Evolutionary conservation across 2,888 invertebrate genomes (phyloP).

Genomic region (Cryptosula pallasiana): DNA sequence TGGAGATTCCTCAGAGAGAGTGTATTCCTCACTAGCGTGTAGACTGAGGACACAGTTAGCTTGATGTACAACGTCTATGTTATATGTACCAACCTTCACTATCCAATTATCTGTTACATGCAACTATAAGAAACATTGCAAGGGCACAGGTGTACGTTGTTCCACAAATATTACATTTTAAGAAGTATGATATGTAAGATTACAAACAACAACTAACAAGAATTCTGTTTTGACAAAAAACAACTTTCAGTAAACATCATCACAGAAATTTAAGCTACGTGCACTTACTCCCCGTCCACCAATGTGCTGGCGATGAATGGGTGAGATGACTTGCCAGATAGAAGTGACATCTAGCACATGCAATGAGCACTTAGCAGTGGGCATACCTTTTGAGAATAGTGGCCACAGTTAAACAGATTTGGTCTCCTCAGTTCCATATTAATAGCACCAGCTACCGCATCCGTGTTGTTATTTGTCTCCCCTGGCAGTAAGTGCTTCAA

Average conservation of each 20-base stretch:
- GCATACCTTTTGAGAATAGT: slow-evolving; percentile 25
- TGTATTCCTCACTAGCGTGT: slow-evolving; percentile 60
- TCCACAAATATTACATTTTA: too few relatives aligned
- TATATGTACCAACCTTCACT: slow-evolving; percentile 72
- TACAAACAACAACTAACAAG: too few relatives aligned
- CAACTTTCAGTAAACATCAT: too few relatives aligned
- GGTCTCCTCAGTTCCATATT: slow-evolving; percentile 68
- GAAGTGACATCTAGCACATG: too few relatives aligned
- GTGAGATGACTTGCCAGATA: too few relatives aligned
- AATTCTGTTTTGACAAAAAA: too few relatives aligned
- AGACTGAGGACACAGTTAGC: slow-evolving; percentile 70
- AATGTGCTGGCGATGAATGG: too few relatives aligned
- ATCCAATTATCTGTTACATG: slow-evolving; percentile 76
- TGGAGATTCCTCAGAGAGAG: slow-evolving; percentile 63
- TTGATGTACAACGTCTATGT: slow-evolving; percentile 70
- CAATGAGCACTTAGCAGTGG: background rate
- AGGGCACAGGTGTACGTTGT: too few relatives aligned
- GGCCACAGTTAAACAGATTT: slow-evolving; percentile 51
- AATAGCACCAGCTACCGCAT: slow-evolving; percentile 65
- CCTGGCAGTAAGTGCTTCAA: slow-evolving; percentile 53
- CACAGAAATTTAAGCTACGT: too few relatives aligned
- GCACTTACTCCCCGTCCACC: too few relatives aligned
- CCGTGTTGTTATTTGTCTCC: slow-evolving; percentile 59
- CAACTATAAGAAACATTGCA: too few relatives aligned
- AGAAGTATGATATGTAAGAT: too few relatives aligned